Evolutionary conservation across 2,888 invertebrate species (phyloP).

Genomic region (Heliconius charithonia): DNA sequence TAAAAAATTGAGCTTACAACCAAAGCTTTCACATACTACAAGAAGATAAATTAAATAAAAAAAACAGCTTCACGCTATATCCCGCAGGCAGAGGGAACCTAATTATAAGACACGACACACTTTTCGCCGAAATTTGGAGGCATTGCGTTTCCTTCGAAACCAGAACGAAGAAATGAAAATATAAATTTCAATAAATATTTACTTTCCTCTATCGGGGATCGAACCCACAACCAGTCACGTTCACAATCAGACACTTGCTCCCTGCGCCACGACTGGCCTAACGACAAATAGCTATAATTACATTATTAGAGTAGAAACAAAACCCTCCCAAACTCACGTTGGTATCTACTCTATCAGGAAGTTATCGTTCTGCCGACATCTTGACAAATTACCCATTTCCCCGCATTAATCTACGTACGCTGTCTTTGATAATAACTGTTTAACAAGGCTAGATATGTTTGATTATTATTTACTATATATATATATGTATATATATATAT

Average conservation of each 20-base stretch:
- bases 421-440: constrained; percentile 41
- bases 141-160: too few species aligned
- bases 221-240: not conserved
- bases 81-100: too few species aligned
- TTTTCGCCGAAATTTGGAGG: too few species aligned
- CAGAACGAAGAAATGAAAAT: too few species aligned
- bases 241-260: too few species aligned
- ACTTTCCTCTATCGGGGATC: too few species aligned
- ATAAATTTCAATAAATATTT: too few species aligned
- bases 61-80: too few species aligned
- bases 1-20: not conserved
- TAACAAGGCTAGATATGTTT: constrained; percentile 21
- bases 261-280: not conserved
- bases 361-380: constrained; percentile 41
- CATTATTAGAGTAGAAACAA: constrained; percentile 11
- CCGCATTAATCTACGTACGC: constrained; percentile 39
- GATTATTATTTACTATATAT: constrained; percentile 29
- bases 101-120: too few species aligned
- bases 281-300: not conserved
- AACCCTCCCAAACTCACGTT: constrained; percentile 2
- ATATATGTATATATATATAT: too few species aligned
- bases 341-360: constrained; percentile 8
- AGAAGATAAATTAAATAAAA: too few species aligned
- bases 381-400: constrained; percentile 43
- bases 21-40: not conserved